phyloP scores from a whole-genome alignment of 1,140 invertebrate species.

The Melipona quadrifasciata region DNA sequence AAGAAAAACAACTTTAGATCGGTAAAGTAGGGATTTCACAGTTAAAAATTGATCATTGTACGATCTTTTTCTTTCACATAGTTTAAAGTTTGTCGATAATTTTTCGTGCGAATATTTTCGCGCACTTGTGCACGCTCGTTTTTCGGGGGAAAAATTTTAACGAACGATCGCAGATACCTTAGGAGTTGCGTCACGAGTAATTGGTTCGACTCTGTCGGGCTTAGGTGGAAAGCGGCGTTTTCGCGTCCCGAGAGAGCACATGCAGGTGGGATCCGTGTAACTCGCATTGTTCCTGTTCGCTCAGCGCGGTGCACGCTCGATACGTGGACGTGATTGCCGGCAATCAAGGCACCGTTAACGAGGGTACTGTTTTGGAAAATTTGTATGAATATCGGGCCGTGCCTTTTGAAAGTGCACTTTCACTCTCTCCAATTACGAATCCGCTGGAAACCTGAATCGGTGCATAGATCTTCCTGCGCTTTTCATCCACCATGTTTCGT shows the following conservation, averaged over 20 bases:
- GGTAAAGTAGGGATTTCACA: too few relatives aligned
- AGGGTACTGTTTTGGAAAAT: conserved; percentile 62
- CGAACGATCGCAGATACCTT: background rate
- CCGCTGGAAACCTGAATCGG: conserved; percentile 48
- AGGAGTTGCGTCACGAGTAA: conserved; percentile 25
- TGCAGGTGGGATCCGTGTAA: conserved; percentile 3
- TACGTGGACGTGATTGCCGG: conserved; percentile 42
- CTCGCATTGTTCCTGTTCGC: conserved; percentile 21
- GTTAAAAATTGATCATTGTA: too few relatives aligned
- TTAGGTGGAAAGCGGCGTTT: conserved; percentile 31
- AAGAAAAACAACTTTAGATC: too few relatives aligned
- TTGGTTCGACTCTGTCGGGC: conserved; percentile 9
- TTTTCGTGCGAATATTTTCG: too few relatives aligned
- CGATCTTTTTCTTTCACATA: too few relatives aligned
- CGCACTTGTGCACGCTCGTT: background rate
- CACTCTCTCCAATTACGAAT: conserved; percentile 69
- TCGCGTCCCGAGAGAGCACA: background rate
- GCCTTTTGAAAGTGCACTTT: conserved; percentile 63
- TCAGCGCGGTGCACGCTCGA: conserved; percentile 8
- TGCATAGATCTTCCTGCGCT: conserved; percentile 59
- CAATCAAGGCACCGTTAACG: conserved; percentile 49
- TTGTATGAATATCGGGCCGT: conserved; percentile 53
- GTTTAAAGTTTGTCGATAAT: too few relatives aligned
- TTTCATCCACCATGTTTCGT: conserved; percentile 40
- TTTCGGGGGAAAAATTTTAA: background rate